Percentiles rank a stretch among this genome's conserved stretches.
Conservation (phyloP, 2,797 vertebrate genomes). For the Eulemur rubriventer region DNA sequence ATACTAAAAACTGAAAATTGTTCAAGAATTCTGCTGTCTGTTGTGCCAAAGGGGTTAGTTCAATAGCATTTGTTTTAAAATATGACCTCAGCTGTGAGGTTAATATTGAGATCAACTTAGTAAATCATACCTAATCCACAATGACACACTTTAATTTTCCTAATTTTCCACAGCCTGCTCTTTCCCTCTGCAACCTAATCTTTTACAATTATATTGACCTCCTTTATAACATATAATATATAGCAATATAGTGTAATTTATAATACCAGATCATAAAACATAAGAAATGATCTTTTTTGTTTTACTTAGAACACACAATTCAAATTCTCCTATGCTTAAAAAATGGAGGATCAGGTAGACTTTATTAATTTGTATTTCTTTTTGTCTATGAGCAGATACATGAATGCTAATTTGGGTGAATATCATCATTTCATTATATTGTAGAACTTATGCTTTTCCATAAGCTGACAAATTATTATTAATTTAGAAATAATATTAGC, state of each 20-base stretch:
- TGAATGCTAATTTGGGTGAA: neutral
- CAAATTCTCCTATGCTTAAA: neutral
- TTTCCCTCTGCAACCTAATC: neutral
- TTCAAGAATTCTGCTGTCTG: neutral
- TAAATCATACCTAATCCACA: neutral
- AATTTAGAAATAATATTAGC: neutral
- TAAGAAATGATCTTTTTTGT: neutral
- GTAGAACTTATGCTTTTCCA: neutral
- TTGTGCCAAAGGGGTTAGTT: neutral
- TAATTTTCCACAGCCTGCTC: neutral
- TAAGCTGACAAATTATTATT: neutral
- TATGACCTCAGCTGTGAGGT: neutral
- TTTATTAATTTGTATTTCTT: neutral
- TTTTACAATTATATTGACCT: neutral
- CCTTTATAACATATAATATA: neutral
- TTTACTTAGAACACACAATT: neutral
- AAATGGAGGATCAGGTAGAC: accelerated
- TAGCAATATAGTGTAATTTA: neutral
- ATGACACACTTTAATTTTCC: neutral
- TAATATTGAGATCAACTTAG: neutral
- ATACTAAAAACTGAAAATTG: neutral
- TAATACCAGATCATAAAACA: neutral
- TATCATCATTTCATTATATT: neutral
- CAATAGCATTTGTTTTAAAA: neutral
- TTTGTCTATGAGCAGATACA: neutral